Evolutionary conservation across 2,113 vertebrate genomes (phyloP).

Genomic region (Abramis brama): DNA sequence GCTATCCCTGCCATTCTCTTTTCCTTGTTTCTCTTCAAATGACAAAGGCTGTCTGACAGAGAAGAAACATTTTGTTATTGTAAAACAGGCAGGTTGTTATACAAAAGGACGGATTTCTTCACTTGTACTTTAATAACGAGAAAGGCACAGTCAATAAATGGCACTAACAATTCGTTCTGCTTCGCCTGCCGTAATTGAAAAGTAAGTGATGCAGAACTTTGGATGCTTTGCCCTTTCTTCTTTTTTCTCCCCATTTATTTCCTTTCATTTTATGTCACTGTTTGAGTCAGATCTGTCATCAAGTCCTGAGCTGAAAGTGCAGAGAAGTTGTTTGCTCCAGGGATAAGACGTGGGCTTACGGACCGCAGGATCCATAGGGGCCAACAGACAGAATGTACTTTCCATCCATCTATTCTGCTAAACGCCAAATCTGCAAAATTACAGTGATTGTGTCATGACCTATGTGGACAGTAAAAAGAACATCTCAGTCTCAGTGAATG

Average conservation of each 20-base stretch:
- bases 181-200: constrained; percentile 91
- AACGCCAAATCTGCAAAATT: background rate
- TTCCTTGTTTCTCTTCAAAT: constrained; percentile 66
- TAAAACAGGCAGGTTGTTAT: constrained; percentile 85
- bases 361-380: background rate
- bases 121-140: constrained; percentile 84
- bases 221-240: constrained; percentile 71
- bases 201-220: constrained; percentile 89
- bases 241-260: constrained; percentile 63
- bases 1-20: constrained; percentile 59
- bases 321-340: constrained; percentile 66
- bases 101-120: constrained; percentile 85
- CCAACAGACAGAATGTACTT: background rate
- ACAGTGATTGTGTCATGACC: constrained; percentile 3
- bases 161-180: constrained; percentile 90
- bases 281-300: constrained; percentile 77
- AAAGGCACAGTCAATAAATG: constrained; percentile 88
- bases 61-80: constrained; percentile 83
- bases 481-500: constrained; percentile 6
- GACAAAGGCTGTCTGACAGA: constrained; percentile 72
- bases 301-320: constrained; percentile 66
- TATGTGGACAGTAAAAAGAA: constrained; percentile 2
- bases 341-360: background rate
- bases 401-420: background rate
- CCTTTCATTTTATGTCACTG: constrained; percentile 70